These are phyloP conservation scores for Laterallus jamaicensis DNA, from an alignment of 2,113 vertebrate genomes.

Conservation along the genomic window DNA sequence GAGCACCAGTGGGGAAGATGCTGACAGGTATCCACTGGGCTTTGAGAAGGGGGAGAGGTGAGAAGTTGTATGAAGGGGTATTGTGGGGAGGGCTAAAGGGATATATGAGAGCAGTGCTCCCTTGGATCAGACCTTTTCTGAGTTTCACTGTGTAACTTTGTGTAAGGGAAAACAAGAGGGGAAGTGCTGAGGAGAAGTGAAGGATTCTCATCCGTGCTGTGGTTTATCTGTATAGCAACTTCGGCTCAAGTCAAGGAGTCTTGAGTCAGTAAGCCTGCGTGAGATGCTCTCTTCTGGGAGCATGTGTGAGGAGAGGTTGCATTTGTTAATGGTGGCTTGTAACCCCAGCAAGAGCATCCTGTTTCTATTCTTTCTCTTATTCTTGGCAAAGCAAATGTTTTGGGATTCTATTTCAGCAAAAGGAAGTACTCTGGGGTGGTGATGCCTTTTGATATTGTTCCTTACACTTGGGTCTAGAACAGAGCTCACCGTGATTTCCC, in stretches of 20 bases:
- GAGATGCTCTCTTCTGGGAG: not conserved
- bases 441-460: constrained; percentile 30
- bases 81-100: not conserved
- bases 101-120: not conserved
- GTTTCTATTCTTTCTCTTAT: constrained; percentile 37
- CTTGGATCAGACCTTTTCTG: not conserved
- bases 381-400: constrained; percentile 49
- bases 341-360: constrained; percentile 15
- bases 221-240: not conserved
- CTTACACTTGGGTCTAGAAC: constrained; percentile 4
- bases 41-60: not conserved
- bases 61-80: not conserved
- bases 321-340: not conserved
- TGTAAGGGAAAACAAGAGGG: not conserved
- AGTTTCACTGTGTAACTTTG: not conserved
- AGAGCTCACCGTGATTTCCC: constrained; percentile 3
- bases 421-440: not conserved
- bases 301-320: not conserved
- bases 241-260: not conserved
- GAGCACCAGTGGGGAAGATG: not conserved
- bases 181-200: not conserved
- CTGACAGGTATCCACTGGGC: not conserved
- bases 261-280: not conserved
- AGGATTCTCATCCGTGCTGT: not conserved
- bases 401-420: constrained; percentile 31